Conservation (phyloP, 2,888 invertebrate genomes). For the Chrysina gloriosa region DNA sequence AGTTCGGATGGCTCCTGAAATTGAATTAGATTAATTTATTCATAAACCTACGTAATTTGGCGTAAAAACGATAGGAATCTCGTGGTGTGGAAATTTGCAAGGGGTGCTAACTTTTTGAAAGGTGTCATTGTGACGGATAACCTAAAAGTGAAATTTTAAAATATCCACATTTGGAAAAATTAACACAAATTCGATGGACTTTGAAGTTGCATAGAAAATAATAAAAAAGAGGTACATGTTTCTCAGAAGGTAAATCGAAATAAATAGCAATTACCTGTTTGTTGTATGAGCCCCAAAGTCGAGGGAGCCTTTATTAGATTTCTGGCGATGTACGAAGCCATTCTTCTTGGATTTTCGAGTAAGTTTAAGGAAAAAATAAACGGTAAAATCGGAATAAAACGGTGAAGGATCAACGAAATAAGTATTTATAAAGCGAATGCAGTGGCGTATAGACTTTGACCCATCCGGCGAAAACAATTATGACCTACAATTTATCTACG, state of each 20-base stretch:
- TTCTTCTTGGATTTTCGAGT: constrained; percentile 42
- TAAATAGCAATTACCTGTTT: constrained; percentile 52
- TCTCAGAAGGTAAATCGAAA: constrained; percentile 38
- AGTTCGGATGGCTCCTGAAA: constrained; percentile 57
- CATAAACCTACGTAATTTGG: too few relatives aligned
- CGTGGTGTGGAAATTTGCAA: too few relatives aligned
- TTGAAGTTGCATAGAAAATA: constrained; percentile 40
- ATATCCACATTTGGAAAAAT: constrained; percentile 1
- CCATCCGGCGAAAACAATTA: neutral
- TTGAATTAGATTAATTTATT: neutral
- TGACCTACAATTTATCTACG: too few relatives aligned
- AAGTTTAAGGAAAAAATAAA: neutral
- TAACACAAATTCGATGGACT: constrained; percentile 32
- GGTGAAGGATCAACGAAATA: neutral
- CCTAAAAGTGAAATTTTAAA: neutral
- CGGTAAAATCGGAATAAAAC: constrained; percentile 1
- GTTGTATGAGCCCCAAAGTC: constrained; percentile 51
- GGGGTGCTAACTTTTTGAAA: too few relatives aligned
- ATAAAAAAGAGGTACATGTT: neutral
- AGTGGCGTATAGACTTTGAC: constrained; percentile 13
- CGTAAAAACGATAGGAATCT: too few relatives aligned
- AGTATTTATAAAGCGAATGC: constrained; percentile 9
- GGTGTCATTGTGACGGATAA: too few relatives aligned
- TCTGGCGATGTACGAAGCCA: constrained; percentile 58
- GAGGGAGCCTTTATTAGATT: constrained; percentile 54